Evolutionary conservation across 2,888 invertebrate genomes (phyloP), one percentile per base, ranked within the genome.

Genomic region (Oithona nana): DNA sequence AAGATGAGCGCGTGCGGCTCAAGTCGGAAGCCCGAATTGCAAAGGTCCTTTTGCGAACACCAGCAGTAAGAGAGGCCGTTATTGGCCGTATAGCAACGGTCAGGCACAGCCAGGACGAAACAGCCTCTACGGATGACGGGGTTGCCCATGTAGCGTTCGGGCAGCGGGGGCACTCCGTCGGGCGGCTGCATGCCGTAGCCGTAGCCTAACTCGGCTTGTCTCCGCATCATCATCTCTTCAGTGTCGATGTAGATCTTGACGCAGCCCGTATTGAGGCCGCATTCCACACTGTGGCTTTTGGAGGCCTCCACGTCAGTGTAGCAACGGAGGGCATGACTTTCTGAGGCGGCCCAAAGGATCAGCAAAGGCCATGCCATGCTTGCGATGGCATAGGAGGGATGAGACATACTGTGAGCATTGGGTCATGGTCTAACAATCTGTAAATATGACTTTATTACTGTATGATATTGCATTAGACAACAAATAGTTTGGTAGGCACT

Each of bases 51-150:
- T 16, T 28, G 28, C 2, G 62, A 62, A 56, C 62, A 62, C 62
- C 62, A 62, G 56, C 62, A 62, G 56, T 62, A 62, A n/a, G 62
- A 62, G 26, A 62, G 62, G 16, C 54, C 56, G 26, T 29, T 56
- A 22, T 54, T 29, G 30, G 56, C 48, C 16, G 28, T 55, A 31
- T 56, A 62, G 39, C 62, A 62, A 29, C 30, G 20, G 39, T 62
- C 62, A 20, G 62, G 62, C 22, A 62, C 62, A 24, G 62, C 52
- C 20, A 62, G 54, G 26, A 62, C 54, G 29, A 61, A 62, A 39
- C 62, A 62, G 13, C 62, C 62, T 56, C 59, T 48, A 22, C 24
- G 22, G n/a, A 59, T 22, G 59, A 59, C 50, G 22, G 59, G 59
- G 26, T 59, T 49, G 24, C 49, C 49, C 49, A 28, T 26, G 28